A percentile compares a stretch with the other conserved stretches of the same genome.
phyloP scores from a whole-genome alignment of 1,140 invertebrate species.

The Procambarus virginalis region DNA sequence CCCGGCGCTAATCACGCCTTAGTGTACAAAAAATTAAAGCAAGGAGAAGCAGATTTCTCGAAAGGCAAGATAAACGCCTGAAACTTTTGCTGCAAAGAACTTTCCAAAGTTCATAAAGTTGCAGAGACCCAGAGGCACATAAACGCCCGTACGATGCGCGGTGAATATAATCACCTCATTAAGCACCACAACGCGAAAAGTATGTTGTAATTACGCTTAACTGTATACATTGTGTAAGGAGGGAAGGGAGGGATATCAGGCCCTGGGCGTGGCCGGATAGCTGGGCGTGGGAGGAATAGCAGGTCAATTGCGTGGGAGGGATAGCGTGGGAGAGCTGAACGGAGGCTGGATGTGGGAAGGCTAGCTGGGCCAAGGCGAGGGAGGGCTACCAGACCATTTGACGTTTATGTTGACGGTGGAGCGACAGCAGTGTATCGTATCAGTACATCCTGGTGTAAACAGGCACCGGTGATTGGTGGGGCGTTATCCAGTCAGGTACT shows the following conservation, averaged over 20 bases:
- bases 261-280: too few relatives aligned
- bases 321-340: too few relatives aligned
- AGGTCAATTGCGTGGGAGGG: too few relatives aligned
- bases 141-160: neutral
- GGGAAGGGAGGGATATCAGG: neutral
- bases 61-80: neutral
- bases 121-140: neutral
- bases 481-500: too few relatives aligned
- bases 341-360: too few relatives aligned
- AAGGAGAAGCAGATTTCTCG: neutral
- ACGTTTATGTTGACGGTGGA: too few relatives aligned
- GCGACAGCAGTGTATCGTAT: too few relatives aligned
- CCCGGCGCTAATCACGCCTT: neutral
- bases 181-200: neutral
- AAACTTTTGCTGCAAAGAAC: neutral
- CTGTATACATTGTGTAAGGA: neutral
- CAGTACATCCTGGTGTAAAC: too few relatives aligned
- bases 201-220: neutral
- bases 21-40: neutral
- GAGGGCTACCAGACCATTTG: too few relatives aligned
- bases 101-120: neutral
- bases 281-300: too few relatives aligned
- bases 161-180: neutral
- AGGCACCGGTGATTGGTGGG: too few relatives aligned
- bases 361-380: too few relatives aligned